phyloP scores from a whole-genome alignment of 2,797 vertebrate species.

The Melanotaenia boesemani region DNA sequence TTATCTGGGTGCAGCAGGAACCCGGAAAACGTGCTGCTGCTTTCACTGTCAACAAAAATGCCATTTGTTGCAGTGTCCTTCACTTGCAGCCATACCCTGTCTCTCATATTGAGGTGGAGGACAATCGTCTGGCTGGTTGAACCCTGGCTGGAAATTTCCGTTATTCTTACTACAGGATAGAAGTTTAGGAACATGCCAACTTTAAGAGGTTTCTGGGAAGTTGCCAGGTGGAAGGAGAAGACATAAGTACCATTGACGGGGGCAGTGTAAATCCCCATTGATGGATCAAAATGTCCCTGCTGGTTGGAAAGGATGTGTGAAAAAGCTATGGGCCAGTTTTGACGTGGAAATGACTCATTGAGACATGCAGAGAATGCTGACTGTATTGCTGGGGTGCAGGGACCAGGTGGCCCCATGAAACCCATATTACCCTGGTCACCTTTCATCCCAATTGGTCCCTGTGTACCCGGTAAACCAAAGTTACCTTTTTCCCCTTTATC shows the following conservation, averaged over 20 bases:
- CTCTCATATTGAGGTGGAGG: slow-evolving; percentile 56
- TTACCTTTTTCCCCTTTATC: slow-evolving; percentile 68
- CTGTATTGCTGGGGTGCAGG: slow-evolving; percentile 74
- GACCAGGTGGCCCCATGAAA: slow-evolving; percentile 68
- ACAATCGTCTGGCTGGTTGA: slow-evolving; percentile 67
- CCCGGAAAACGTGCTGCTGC: slow-evolving; percentile 77
- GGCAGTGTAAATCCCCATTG: slow-evolving; percentile 64
- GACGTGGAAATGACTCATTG: slow-evolving; percentile 35
- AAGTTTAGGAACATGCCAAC: slow-evolving; percentile 77
- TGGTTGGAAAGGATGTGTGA: slow-evolving; percentile 56
- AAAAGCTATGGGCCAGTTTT: slow-evolving; percentile 71
- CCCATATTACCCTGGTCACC: slow-evolving; percentile 69
- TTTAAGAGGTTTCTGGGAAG: slow-evolving; percentile 49
- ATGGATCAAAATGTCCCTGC: slow-evolving; percentile 51
- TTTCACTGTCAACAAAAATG: slow-evolving; percentile 44
- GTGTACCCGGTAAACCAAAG: slow-evolving; percentile 55
- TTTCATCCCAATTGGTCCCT: slow-evolving; percentile 62
- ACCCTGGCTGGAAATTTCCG: slow-evolving; percentile 18
- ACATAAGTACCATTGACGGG: slow-evolving; percentile 81
- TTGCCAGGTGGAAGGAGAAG: slow-evolving; percentile 73
- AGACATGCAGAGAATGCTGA: slow-evolving; percentile 76
- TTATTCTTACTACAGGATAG: slow-evolving; percentile 56
- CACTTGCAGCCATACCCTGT: slow-evolving; percentile 81
- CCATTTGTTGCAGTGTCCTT: slow-evolving; percentile 68
- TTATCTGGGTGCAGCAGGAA: slow-evolving; percentile 78